Percentiles rank a stretch among this genome's conserved stretches.
Evolutionary conservation across 2,113 vertebrate genomes (phyloP).

Genomic region (Salvelinus alpinus): DNA sequence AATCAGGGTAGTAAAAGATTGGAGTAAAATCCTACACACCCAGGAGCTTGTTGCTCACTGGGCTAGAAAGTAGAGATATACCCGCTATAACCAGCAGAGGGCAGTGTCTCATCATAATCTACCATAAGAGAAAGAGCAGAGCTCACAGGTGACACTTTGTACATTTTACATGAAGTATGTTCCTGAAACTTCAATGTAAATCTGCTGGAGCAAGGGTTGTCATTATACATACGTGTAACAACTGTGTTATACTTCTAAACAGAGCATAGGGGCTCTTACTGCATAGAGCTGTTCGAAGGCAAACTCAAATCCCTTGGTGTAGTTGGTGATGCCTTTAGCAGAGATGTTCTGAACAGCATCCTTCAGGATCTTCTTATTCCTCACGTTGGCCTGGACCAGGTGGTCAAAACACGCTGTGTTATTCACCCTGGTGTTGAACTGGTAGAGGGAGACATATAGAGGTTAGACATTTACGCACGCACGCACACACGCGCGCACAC

Average conservation of each 20-base stretch:
- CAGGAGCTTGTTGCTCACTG: too few species aligned
- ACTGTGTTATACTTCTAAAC: background rate
- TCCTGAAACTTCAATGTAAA: too few species aligned
- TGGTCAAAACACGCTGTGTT: conserved; percentile 95
- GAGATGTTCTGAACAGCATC: conserved; percentile 94
- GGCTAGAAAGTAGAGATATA: background rate
- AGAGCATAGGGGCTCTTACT: conserved; percentile 72
- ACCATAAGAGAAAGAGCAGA: background rate
- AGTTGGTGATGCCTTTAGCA: conserved; percentile 97
- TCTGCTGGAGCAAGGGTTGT: background rate
- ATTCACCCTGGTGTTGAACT: conserved; percentile 97
- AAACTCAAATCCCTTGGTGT: conserved; percentile 97
- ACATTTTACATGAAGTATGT: too few species aligned
- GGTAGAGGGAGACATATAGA: conserved; percentile 12
- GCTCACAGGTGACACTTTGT: too few species aligned
- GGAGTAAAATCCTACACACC: too few species aligned
- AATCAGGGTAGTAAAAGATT: too few species aligned
- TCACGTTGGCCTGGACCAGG: conserved; percentile 96
- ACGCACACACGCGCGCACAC: conserved; percentile 20
- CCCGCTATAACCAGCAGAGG: conserved; percentile 64
- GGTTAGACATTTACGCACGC: conserved; percentile 8
- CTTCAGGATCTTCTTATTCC: conserved; percentile 97
- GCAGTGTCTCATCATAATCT: conserved; percentile 41
- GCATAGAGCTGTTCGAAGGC: conserved; percentile 93
- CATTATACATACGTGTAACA: too few species aligned